Evolutionary conservation across 2,797 vertebrate species (phyloP), one percentile per base, ranked within the genome.

Genomic region (Neopelma chrysocephalum): DNA sequence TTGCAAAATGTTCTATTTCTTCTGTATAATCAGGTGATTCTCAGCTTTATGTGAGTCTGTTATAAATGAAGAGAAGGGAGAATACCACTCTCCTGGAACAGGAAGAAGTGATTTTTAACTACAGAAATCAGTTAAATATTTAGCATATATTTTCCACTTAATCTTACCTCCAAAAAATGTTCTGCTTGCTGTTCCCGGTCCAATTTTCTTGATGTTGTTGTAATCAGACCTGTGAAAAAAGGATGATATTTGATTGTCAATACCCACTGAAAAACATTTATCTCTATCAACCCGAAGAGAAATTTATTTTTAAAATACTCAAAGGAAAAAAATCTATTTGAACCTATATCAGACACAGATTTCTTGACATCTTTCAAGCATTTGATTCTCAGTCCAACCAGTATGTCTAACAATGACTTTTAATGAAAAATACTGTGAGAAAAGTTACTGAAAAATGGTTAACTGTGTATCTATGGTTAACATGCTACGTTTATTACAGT

Each of bases 151-250:
- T 89, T 81, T 66, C 47, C 81, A 61, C 60, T 60, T 34, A 71
- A 15, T 15, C 97, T 98, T 98, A 99, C 99, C 99, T 99, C 99
- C 58, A 99, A 97, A 95, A 99, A 98, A 72, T 99, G 99, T 80
- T 99, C 99, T 31, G 98, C 97, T 96, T 99, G 99, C 95, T 99
- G 99, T 72, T 99, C 99, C 6, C 99, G 98, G 96, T 99, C 99
- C 97, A 99, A 90, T 97, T 98, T 99, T 93, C 99, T 98, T 64
- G 99, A 98, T 2, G 99, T 99, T 72, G 99, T 99, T 57, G 98
- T 98, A 97, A 99, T 99, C 91, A 99, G 97, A 97, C 99, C 99
- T 99, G 97, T 71, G 97, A 87, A 92, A 83, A 97, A 94, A 96
- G 17, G 47, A 97, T 94, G 92, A 95, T 48, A 96, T 96, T 97